Conservation (phyloP, 2,797 vertebrate species). For the Malurus leucopterus region DNA sequence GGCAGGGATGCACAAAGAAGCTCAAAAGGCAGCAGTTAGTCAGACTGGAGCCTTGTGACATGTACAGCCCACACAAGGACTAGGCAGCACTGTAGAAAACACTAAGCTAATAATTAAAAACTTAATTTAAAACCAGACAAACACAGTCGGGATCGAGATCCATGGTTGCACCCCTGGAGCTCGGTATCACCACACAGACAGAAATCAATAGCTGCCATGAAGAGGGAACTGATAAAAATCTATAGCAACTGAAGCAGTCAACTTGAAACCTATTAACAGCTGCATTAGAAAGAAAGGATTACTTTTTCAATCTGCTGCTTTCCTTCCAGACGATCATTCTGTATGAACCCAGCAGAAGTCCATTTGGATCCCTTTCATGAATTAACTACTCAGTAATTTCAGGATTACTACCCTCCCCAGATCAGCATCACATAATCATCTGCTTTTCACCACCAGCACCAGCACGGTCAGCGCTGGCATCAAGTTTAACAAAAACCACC, state of each 20-base stretch:
- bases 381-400: neutral
- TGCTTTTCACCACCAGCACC: neutral
- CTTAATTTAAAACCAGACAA: neutral
- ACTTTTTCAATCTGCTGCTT: neutral
- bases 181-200: neutral
- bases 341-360: neutral
- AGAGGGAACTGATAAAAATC: slow-evolving; percentile 30
- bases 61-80: neutral
- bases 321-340: neutral
- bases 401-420: neutral
- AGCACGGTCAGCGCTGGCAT: neutral
- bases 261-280: slow-evolving; percentile 40
- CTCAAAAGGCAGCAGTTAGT: neutral
- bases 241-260: neutral
- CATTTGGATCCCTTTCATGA: neutral
- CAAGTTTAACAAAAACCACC: neutral
- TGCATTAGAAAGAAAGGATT: neutral
- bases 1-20: neutral
- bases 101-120: slow-evolving; percentile 10
- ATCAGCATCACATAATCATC: neutral
- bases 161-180: neutral
- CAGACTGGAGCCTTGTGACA: neutral
- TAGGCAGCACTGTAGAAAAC: neutral
- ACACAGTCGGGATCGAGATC: neutral
- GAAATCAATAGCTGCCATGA: slow-evolving; percentile 39